Evolutionary conservation across 2,113 vertebrate species (phyloP).

Genomic region (Ceyx melanurus): DNA sequence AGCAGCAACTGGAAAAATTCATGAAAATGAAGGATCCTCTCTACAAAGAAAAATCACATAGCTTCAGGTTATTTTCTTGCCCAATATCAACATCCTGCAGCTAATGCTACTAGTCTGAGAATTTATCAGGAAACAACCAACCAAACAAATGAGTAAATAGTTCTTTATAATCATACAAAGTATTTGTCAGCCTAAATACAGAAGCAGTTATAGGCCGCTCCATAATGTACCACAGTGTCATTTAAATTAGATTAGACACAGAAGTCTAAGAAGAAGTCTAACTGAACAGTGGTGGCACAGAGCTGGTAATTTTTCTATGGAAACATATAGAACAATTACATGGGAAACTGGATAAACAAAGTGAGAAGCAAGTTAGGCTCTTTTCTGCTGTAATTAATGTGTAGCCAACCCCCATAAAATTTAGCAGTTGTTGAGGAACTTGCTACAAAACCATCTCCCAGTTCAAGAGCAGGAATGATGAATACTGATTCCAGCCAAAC

Average conservation of each 20-base stretch:
- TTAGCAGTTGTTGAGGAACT: background rate
- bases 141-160: background rate
- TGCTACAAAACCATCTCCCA: background rate
- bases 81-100: background rate
- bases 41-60: background rate
- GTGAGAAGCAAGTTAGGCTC: background rate
- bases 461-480: background rate
- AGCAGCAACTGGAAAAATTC: background rate
- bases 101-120: background rate
- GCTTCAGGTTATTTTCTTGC: background rate
- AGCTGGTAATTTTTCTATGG: background rate
- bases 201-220: background rate
- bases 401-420: background rate
- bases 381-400: background rate
- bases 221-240: background rate
- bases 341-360: background rate
- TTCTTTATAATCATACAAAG: background rate
- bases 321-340: background rate
- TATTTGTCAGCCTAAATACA: background rate
- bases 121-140: rapidly evolving
- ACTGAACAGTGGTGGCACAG: background rate
- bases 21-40: background rate
- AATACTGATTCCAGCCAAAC: background rate
- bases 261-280: background rate
- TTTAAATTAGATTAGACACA: background rate